Evolutionary conservation across 2,888 invertebrate genomes (phyloP), one percentile per base, ranked within the genome.

Genomic region (Ligdia adustata): DNA sequence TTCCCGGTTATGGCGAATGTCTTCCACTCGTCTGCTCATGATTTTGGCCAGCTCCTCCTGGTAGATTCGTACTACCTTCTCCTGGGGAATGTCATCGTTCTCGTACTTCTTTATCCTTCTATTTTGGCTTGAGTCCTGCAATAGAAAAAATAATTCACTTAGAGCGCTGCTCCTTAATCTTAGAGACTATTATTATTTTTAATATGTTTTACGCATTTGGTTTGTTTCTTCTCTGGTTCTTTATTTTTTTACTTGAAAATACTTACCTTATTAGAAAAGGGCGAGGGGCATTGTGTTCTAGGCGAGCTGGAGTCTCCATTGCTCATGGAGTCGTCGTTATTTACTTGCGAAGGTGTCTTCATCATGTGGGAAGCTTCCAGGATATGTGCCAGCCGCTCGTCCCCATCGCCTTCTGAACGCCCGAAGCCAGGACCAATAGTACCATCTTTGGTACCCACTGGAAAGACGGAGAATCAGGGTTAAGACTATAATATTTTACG

Each of bases 61-160:
- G 78, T 98, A 98, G 71, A 98, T 97, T 71, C 97, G 93, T 27
- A 96, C 95, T 68, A 98, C 97, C 84, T 98, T 98, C 76, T 99
- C 99, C 77, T 98, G 98, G 24, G 98, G 96, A 86, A 98, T 96
- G 90, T 98, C 98, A 82, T 96, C 97, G 84, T 97, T 96, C 82
- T 96, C 96, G 86, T 96, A 97, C 69, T 97, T 96, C 75, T 96
- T 95, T 74, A 96, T 89, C 77, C 95, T 92, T 78, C 95, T 91
- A 68, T 93, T 95, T 75, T 94, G 93, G 71, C 93, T 92, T 22
- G 92, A 92, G 43, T 94, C 94, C 88, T 91, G 78, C 26, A 79
- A 76, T 52, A 29, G 0, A n/a, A 1, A 16, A 28, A 27, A 18
- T 11, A 43, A 3, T 38, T 9, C 26, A 39, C 15, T 13, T 32